These are phyloP conservation scores for Micropoecilia bifurca DNA, from an alignment of 2,797 vertebrate genomes.

Conservation along the genomic window DNA sequence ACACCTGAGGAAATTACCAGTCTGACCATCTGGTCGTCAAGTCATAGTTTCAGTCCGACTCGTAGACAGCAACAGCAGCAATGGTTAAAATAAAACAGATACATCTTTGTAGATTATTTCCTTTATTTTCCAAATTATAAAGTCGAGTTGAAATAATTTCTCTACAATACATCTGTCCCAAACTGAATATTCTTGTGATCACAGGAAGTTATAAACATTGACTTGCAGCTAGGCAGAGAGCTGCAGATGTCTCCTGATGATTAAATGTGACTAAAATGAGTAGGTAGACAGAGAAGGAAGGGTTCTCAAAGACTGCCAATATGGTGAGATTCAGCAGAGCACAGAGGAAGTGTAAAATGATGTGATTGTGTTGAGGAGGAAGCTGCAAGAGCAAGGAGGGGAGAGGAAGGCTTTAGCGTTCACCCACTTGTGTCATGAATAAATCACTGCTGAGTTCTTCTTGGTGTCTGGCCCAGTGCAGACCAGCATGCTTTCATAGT, in stretches of 20 bases:
- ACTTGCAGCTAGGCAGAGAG: slow-evolving; percentile 27
- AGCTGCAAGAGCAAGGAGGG: slow-evolving; percentile 35
- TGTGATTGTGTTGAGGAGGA: slow-evolving; percentile 53
- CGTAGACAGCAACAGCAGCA: background rate
- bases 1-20: background rate
- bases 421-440: slow-evolving; percentile 77
- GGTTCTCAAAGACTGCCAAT: slow-evolving; percentile 29
- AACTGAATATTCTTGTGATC: slow-evolving; percentile 3
- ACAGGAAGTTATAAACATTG: slow-evolving; percentile 11
- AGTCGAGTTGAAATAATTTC: background rate
- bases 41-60: background rate
- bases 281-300: slow-evolving; percentile 38
- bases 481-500: slow-evolving; percentile 58
- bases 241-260: slow-evolving; percentile 35
- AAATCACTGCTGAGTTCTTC: slow-evolving; percentile 70
- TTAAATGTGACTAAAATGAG: slow-evolving; percentile 64
- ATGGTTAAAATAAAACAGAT: background rate
- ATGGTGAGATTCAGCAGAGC: slow-evolving; percentile 37
- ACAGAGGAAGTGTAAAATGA: slow-evolving; percentile 50
- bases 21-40: background rate
- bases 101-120: background rate
- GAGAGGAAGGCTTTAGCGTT: slow-evolving; percentile 51
- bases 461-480: slow-evolving; percentile 52
- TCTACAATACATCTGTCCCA: background rate
- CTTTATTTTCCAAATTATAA: background rate